A percentile compares a stretch with the other conserved stretches of the same genome.
Conservation (phyloP, 2,113 vertebrate species). For the Ictalurus punctatus region DNA sequence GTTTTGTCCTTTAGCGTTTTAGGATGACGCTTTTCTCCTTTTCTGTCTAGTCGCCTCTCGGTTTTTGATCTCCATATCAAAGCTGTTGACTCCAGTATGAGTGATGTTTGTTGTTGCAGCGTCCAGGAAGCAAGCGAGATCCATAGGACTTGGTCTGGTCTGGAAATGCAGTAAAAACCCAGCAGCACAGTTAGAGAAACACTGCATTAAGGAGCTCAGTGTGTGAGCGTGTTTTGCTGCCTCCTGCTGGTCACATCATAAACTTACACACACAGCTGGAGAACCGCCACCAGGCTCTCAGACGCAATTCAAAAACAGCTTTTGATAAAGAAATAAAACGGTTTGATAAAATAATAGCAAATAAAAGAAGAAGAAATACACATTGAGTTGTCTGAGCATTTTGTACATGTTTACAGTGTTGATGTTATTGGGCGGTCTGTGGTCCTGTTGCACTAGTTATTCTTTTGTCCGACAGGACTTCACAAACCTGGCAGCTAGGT, state of each 20-base stretch:
- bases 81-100: neutral
- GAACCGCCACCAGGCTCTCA: too few species aligned
- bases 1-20: constrained; percentile 10
- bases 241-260: constrained; percentile 28
- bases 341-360: too few species aligned
- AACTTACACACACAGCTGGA: neutral
- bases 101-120: neutral
- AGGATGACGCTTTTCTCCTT: constrained; percentile 4
- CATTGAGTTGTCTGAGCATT: too few species aligned
- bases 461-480: too few species aligned
- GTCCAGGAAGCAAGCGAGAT: neutral
- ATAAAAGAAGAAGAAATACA: too few species aligned
- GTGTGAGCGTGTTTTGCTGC: constrained; percentile 17
- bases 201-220: neutral
- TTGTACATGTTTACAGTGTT: too few species aligned
- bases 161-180: constrained; percentile 20
- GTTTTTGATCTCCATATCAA: constrained; percentile 31
- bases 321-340: too few species aligned
- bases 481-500: too few species aligned
- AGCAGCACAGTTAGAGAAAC: constrained; percentile 3
- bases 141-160: neutral
- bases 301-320: too few species aligned
- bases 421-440: too few species aligned
- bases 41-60: constrained; percentile 16
- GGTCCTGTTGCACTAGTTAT: too few species aligned